Conservation (phyloP, 2,888 invertebrate genomes). For the Tinea semifulvella region DNA sequence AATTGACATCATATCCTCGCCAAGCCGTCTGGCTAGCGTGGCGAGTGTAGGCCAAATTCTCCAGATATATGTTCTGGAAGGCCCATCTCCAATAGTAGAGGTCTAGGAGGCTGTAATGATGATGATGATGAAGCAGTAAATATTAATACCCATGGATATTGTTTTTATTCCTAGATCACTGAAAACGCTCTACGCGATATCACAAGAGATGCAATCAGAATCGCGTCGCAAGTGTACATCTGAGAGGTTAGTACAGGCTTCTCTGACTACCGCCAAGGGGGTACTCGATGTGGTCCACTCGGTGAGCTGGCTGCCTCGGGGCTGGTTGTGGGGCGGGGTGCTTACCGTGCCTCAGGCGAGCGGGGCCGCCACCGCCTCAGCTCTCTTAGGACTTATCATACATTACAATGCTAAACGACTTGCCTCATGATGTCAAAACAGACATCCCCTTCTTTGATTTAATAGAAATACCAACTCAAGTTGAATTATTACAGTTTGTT, state of each 20-base stretch:
- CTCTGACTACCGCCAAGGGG: constrained; percentile 43
- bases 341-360: constrained; percentile 44
- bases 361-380: constrained; percentile 38
- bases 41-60: no score
- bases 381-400: constrained; percentile 37
- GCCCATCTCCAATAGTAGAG: no score
- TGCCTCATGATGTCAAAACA: no score
- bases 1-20: no score
- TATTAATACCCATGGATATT: no score
- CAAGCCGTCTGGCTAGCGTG: no score
- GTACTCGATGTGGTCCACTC: constrained; percentile 79
- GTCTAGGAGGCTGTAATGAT: no score
- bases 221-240: constrained; percentile 37
- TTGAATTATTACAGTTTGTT: no score
- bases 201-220: constrained; percentile 29
- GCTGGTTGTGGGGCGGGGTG: constrained; percentile 82
- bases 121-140: no score
- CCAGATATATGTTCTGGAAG: no score
- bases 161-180: constrained; percentile 42
- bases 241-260: constrained; percentile 42
- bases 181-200: constrained; percentile 35
- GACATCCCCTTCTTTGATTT: no score
- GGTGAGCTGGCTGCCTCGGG: constrained; percentile 80
- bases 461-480: no score
- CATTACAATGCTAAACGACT: constrained; percentile 45